Base-by-base conservation (phyloP, 1,140 invertebrate genomes). In the Zophobas morio region DNA sequence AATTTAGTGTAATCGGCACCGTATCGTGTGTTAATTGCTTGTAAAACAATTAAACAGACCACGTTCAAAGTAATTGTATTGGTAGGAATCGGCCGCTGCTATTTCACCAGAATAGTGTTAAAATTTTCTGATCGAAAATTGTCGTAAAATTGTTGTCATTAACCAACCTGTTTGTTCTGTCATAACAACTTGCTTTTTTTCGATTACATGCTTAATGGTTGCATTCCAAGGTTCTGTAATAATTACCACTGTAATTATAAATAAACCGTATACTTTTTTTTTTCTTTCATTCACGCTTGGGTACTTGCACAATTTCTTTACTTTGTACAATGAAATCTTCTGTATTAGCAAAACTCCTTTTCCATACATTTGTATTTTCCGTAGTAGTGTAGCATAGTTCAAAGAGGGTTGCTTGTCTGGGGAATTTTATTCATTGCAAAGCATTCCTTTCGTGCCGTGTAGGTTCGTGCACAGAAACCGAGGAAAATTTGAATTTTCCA, bases 101-200 rank as follows among this genome's bases (percentile, higher is more conserved):
- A 20, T 46, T 51, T 20, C 20, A 20, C n/a, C 20, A 20, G 20
- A 20, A 20, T 20, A 20, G 20, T 20, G 20, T 20, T 20, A 20
- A 20, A 46, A 46, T 46, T 46, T 46, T 4, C 3, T 8, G 42
- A 46, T 53, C 20, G 49, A 53, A 2, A 53, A 53, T 53, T 8
- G 20, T 53, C 20, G 54, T 57, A 34, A 57, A 57, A 35, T 57
- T 53, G 20, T 53, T 53, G 54, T 57, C 33, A 35, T 57, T 57
- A 35, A 33, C 33, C 34, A 57, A 57, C 54, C 54, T 20, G 54
- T 57, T 57, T 36, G 32, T 57, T 34, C 8, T 57, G 32, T 57
- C 54, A 20, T 57, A 57, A 57, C 54, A 57, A 20, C 4, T 57
- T 57, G 33, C 54, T 57, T 51, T 35, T 57, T 57, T 57, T 57